phyloP scores from a whole-genome alignment of 92 coral and sea anemone genomes.

The Paramuricea clavata region DNA sequence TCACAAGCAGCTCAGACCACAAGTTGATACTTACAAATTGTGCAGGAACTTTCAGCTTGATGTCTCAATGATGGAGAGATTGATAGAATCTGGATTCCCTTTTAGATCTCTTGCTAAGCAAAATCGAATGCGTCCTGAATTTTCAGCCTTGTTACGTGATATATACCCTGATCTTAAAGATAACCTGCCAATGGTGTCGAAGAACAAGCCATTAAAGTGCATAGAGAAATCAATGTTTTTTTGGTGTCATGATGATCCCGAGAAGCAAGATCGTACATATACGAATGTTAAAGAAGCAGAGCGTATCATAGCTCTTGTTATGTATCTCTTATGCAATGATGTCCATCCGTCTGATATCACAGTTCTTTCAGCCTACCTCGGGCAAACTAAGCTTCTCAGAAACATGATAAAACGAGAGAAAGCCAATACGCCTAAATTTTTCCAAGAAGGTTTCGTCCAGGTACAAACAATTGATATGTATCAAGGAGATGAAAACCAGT shows the following conservation, averaged over 20 bases:
- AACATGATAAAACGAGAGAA: neutral
- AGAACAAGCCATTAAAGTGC: conserved; percentile 28
- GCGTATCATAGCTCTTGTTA: conserved; percentile 26
- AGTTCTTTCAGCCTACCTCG: conserved; percentile 45
- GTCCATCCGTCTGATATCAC: conserved; percentile 34
- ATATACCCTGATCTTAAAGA: conserved; percentile 45
- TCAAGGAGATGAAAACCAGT: conserved; percentile 7
- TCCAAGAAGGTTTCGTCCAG: conserved; percentile 10
- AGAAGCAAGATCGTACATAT: conserved; percentile 15
- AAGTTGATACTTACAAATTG: conserved; percentile 63
- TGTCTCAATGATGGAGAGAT: conserved; percentile 72
- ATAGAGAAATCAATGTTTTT: conserved; percentile 49
- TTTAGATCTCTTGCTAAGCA: conserved; percentile 39
- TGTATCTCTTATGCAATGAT: conserved; percentile 39
- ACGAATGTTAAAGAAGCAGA: conserved; percentile 44
- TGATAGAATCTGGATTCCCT: conserved; percentile 45
- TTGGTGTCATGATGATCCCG: conserved; percentile 47
- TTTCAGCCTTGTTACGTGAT: conserved; percentile 35
- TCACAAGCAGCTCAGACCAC: conserved; percentile 75
- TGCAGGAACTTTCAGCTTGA: conserved; percentile 49
- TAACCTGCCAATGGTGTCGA: neutral
- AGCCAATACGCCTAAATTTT: neutral
- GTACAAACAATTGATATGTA: conserved; percentile 38
- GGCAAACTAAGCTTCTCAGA: conserved; percentile 35
- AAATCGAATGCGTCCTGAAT: conserved; percentile 63